Base-by-base conservation (phyloP, 2,113 vertebrate species). In the Notarius lentiginosus region DNA sequence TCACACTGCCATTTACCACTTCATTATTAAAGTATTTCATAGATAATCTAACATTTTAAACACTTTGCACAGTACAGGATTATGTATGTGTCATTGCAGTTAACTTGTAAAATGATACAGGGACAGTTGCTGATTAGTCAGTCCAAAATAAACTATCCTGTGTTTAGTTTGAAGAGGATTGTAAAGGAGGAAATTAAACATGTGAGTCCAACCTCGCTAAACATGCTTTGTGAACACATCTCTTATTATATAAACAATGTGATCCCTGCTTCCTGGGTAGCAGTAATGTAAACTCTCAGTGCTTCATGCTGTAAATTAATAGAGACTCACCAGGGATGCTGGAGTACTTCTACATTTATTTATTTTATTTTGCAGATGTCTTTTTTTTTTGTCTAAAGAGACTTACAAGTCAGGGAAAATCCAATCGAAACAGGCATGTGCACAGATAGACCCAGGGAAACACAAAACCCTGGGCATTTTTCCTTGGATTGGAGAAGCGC, bases 271-370 rank as follows among this genome's bases (percentile, higher is more conserved):
- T 72, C 66, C 66, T 55, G 51, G 66, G 58, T 72, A 56, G n/a
- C 66, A 84, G 30, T 56, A 56, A 84, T 84, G 17, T 84, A 84
- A 72, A 84, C 66, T 53, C 82, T 72, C 82, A 56, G 82, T 72
- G 53, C n/a, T 70, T 81, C 20, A 61, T 63, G 56, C 27, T 81
- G 58, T 81, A 81, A 60, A 81, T 81, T 22, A 81, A 81, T 81
- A 58, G 15, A 81, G 17, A 41, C 56, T 81, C 56, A 81, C 55
- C 79, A 63, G 79, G 79, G 79, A 76, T 51, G 22, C 73, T 76
- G 73, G 4, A 41, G 30, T 47, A 60, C 9, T 41, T 72, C 51
- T 73, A 73, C 18, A 61, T 81, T 63, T 81, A 81, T 81, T 81
- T 60, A 47, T 81, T 58, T 81, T 81, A 60, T 63, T 81, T 81